Percentiles rank a stretch among this genome's conserved stretches.
Conservation (phyloP, 2,888 invertebrate species). For the Cheilosia grossa region DNA sequence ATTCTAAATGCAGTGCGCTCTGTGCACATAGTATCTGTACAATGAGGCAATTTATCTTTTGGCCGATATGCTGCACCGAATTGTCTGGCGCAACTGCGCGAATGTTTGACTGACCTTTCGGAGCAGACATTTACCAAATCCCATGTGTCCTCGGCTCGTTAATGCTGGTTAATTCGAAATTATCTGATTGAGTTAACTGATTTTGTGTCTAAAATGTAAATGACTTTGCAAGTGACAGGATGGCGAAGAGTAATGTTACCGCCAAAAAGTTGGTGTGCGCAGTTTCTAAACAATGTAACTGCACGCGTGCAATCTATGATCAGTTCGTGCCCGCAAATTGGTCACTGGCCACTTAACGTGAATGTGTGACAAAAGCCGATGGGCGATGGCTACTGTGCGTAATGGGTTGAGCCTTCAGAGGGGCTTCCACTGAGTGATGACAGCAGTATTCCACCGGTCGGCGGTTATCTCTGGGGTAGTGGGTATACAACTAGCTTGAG, state of each 20-base stretch:
- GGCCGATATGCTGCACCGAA: conserved; percentile 53
- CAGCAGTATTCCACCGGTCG: background rate
- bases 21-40: conserved; percentile 15
- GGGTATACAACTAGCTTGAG: background rate
- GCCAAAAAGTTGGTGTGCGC: background rate
- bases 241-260: conserved; percentile 34
- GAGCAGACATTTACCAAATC: conserved; percentile 19
- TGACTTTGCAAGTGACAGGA: conserved; percentile 49
- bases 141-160: conserved; percentile 1
- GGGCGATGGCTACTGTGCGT: conserved; percentile 16
- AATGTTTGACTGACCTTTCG: conserved; percentile 63
- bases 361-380: conserved; percentile 39
- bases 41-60: conserved; percentile 63
- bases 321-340: conserved; percentile 32
- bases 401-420: conserved; percentile 26
- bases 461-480: background rate
- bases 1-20: conserved; percentile 44
- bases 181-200: conserved; percentile 43
- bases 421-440: background rate
- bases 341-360: conserved; percentile 5
- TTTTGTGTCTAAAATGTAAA: conserved; percentile 44
- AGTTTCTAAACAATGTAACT: conserved; percentile 11
- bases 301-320: conserved; percentile 25
- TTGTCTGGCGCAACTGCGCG: conserved; percentile 65
- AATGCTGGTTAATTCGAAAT: conserved; percentile 34